These are phyloP conservation scores for Amblyteles armatorius DNA, from an alignment of 2,888 invertebrate genomes.

Conservation along the genomic window DNA sequence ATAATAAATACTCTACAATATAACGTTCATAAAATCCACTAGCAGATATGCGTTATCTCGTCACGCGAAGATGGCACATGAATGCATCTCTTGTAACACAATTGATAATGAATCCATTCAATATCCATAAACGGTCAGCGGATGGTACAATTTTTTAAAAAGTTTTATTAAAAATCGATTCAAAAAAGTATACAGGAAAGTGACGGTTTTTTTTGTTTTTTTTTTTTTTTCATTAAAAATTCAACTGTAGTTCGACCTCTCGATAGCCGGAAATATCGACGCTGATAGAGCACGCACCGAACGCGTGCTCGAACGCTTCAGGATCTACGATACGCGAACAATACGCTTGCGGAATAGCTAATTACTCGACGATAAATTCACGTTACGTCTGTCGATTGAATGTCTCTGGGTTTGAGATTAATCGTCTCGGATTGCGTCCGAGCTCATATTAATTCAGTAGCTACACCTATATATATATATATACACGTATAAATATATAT, in stretches of 20 bases:
- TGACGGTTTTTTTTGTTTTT: not conserved
- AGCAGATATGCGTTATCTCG: slow-evolving; percentile 53
- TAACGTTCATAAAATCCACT: not conserved
- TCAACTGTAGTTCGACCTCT: not conserved
- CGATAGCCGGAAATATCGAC: slow-evolving; percentile 2
- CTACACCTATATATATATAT: not conserved
- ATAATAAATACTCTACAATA: slow-evolving; percentile 1
- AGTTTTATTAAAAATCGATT: not conserved
- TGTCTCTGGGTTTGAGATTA: slow-evolving; percentile 64
- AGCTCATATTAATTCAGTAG: slow-evolving; percentile 11
- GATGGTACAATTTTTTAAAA: too few relatives aligned
- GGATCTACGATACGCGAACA: slow-evolving; percentile 19
- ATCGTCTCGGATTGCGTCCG: slow-evolving; percentile 54
- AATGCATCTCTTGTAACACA: slow-evolving; percentile 50
- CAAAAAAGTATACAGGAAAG: not conserved
- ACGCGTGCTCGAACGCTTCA: slow-evolving; percentile 6
- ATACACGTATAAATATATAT: not conserved
- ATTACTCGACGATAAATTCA: slow-evolving; percentile 75
- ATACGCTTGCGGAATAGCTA: slow-evolving; percentile 65
- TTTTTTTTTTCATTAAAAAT: not conserved
- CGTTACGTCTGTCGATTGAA: slow-evolving; percentile 69
- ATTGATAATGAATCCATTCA: slow-evolving; percentile 47
- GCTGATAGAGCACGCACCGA: not conserved
- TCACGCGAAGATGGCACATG: slow-evolving; percentile 39
- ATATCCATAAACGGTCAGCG: slow-evolving; percentile 44